Evolutionary conservation across 2,888 invertebrate species (phyloP).

Genomic region (Dichetophora obliterata): DNA sequence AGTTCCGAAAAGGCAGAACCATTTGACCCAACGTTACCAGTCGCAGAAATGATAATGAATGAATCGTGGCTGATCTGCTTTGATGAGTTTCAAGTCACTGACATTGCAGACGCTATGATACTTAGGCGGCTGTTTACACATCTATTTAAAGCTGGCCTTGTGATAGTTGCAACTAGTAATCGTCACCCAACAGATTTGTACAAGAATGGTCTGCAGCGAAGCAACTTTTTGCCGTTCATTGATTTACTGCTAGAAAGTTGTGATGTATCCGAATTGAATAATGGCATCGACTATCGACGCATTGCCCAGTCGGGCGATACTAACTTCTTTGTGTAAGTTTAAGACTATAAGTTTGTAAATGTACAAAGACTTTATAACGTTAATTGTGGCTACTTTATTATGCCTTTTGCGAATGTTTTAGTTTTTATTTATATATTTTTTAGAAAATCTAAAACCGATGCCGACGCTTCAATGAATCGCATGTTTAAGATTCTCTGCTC

Average conservation of each 20-base stretch:
- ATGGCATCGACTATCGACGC: slow-evolving; percentile 94
- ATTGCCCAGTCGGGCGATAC: slow-evolving; percentile 76
- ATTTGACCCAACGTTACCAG: slow-evolving; percentile 95
- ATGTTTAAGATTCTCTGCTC: slow-evolving; percentile 90
- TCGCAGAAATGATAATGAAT: slow-evolving; percentile 87
- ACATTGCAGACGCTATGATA: slow-evolving; percentile 99
- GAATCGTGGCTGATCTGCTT: slow-evolving; percentile 95
- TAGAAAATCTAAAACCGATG: slow-evolving; percentile 77
- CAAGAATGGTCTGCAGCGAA: slow-evolving; percentile 96
- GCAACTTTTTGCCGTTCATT: slow-evolving; percentile 97
- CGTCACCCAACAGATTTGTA: slow-evolving; percentile 96
- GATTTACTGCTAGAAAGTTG: slow-evolving; percentile 89
- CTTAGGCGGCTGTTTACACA: slow-evolving; percentile 94
- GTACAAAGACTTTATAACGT: not conserved
- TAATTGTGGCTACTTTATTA: not conserved
- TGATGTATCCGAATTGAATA: slow-evolving; percentile 83
- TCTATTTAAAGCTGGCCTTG: slow-evolving; percentile 90
- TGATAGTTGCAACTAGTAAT: slow-evolving; percentile 97
- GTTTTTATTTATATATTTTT: slow-evolving; percentile 46
- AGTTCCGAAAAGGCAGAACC: slow-evolving; percentile 72
- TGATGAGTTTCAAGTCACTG: slow-evolving; percentile 91
- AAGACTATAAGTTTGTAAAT: not conserved
- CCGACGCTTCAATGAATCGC: slow-evolving; percentile 76
- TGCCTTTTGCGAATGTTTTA: not conserved
- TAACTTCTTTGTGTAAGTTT: slow-evolving; percentile 80